These are phyloP conservation scores for Pseudococcus longispinus DNA, from an alignment of 2,888 invertebrate species.

Conservation along the genomic window DNA sequence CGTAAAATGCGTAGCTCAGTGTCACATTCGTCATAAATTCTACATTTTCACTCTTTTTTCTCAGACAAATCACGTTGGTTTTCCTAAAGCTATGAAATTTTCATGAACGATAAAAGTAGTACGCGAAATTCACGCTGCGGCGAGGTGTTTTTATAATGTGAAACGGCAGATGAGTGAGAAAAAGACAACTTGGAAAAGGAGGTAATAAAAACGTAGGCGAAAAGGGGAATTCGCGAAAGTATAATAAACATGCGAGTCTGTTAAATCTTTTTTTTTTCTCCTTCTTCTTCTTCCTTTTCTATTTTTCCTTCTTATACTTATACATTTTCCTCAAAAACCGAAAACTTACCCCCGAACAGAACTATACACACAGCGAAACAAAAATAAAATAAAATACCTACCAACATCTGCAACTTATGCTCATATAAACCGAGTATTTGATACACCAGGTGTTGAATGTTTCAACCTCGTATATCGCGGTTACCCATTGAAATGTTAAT, in stretches of 20 bases:
- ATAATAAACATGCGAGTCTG: slow-evolving; percentile 20
- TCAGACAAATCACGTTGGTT: slow-evolving; percentile 51
- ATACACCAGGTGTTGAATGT: background rate
- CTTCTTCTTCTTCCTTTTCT: background rate
- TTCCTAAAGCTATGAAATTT: slow-evolving; percentile 52
- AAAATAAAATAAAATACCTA: background rate
- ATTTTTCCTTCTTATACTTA: background rate
- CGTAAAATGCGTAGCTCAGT: slow-evolving; percentile 32
- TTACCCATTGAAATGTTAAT: background rate
- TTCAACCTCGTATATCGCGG: background rate
- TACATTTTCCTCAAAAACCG: slow-evolving; percentile 6
- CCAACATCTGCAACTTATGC: background rate
- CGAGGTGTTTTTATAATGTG: slow-evolving; percentile 31
- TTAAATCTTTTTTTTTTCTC: background rate
- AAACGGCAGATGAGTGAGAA: slow-evolving; percentile 17
- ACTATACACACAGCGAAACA: background rate
- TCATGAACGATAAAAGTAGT: slow-evolving; percentile 49
- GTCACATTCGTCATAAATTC: slow-evolving; percentile 46
- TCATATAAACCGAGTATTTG: background rate
- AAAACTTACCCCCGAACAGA: background rate
- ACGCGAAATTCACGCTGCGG: background rate
- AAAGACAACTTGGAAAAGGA: slow-evolving; percentile 18
- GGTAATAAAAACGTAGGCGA: slow-evolving; percentile 16
- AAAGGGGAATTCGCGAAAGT: background rate
- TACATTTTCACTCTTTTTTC: slow-evolving; percentile 42